Evolutionary conservation across 2,888 invertebrate species (phyloP), one percentile per base, ranked within the genome.

Genomic region (Monopis laevigella): DNA sequence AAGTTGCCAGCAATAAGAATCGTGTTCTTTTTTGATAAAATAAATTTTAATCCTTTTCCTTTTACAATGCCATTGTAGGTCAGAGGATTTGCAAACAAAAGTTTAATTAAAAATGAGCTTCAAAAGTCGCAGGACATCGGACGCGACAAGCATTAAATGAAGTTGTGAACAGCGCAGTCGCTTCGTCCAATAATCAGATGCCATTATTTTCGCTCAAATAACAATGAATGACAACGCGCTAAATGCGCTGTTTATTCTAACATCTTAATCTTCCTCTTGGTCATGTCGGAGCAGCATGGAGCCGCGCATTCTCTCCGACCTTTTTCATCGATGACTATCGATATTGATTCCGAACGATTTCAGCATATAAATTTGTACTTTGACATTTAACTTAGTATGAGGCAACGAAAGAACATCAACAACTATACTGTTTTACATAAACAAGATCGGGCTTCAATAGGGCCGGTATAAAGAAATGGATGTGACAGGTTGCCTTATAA

Each of bases 81-180:
- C 29, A 29, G 13, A 11, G 14, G 29, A 28, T 10, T 28, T 29
- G 13, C n/a, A 17, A 17, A 32, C 32, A 36, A 36, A 36, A 36
- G 36, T 36, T 36, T 36, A 36, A 36, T 36, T 36, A 36, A 36
- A 36, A 36, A 34, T 34, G n/a, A n/a, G 19, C 36, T 13, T 21
- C 12, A 13, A n/a, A 21, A 21, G 5, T 46, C 40, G 40, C 39
- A 41, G 43, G 40, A 36, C 53, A 65, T 64, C 49, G 54, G 58
- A 74, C 65, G 65, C 67, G 71, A 77, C 80, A 73, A 62, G 69
- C 71, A 69, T 74, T 67, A 74, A 78, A 73, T 73, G 67, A 40
- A 80, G 63, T 69, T 65, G 62, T 64, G 60, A 58, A 55, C 51
- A 54, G 54, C 55, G 55, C 56, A 16, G n/a, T 55, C 57, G 56